phyloP scores from a whole-genome alignment of 2,888 invertebrate species.

The Drosophila antonietae region DNA sequence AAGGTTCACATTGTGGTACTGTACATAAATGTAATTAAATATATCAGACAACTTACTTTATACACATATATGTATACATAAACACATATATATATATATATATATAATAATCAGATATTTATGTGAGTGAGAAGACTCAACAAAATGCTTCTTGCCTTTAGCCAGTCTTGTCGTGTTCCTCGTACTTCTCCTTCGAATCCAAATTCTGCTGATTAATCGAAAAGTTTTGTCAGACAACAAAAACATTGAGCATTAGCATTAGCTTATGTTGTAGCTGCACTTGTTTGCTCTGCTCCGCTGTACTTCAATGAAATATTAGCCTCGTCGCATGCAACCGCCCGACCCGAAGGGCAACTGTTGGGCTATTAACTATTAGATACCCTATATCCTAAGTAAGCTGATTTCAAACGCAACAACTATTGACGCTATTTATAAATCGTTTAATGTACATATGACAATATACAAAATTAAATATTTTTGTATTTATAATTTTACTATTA shows the following conservation, averaged over 20 bases:
- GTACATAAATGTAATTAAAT: constrained; percentile 58
- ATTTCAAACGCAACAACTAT: too few relatives aligned
- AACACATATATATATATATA: not conserved
- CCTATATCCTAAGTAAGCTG: not conserved
- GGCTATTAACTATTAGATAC: not conserved
- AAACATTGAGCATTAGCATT: constrained; percentile 14
- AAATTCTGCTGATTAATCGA: constrained; percentile 40
- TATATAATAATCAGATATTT: not conserved
- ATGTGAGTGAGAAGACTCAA: constrained; percentile 21
- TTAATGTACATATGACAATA: too few relatives aligned
- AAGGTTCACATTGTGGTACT: constrained; percentile 41
- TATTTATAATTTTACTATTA: too few relatives aligned
- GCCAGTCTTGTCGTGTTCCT: constrained; percentile 3
- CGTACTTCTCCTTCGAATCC: constrained; percentile 25
- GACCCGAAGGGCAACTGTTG: not conserved
- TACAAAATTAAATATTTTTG: too few relatives aligned
- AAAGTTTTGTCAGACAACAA: constrained; percentile 28
- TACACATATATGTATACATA: not conserved
- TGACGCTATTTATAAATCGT: too few relatives aligned
- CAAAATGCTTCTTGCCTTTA: constrained; percentile 9
- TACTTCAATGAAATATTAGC: constrained; percentile 53
- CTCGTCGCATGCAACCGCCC: constrained; percentile 32
- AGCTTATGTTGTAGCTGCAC: constrained; percentile 37
- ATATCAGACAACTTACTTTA: constrained; percentile 14
- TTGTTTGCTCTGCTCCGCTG: constrained; percentile 29